Percentiles rank a stretch among this genome's conserved stretches.
Conservation (phyloP, 2,888 invertebrate species). For the Pandemis cinnamomeana region DNA sequence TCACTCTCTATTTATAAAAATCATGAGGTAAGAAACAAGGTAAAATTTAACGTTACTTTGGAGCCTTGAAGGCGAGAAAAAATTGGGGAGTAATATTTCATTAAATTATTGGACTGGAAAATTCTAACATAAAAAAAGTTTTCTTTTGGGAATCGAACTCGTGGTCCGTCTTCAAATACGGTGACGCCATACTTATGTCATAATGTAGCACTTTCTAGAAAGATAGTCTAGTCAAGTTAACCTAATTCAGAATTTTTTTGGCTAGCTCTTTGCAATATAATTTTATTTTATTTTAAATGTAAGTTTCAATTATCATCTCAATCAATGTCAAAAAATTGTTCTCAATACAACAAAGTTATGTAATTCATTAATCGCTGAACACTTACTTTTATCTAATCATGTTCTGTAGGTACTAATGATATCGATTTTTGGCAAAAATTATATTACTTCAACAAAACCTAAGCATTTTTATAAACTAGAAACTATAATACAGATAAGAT, state of each 20-base stretch:
- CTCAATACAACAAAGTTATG: background rate
- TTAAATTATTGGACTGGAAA: background rate
- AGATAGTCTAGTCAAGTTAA: background rate
- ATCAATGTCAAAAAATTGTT: background rate
- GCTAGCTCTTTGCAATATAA: too few species aligned
- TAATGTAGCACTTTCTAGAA: background rate
- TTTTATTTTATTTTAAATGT: too few species aligned
- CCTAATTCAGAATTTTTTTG: background rate
- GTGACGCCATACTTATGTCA: background rate
- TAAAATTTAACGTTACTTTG: too few species aligned
- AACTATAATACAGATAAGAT: background rate
- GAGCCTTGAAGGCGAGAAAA: too few species aligned
- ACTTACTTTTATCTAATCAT: slow-evolving; percentile 9
- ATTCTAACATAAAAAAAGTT: background rate
- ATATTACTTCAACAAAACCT: background rate
- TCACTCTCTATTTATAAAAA: background rate
- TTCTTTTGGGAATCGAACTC: background rate
- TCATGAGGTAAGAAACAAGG: background rate
- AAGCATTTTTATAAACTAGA: background rate
- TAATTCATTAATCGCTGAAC: background rate
- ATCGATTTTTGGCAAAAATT: background rate
- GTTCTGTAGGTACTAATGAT: background rate
- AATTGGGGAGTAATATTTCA: too few species aligned
- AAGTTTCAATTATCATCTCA: background rate
- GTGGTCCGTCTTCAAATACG: background rate